Conservation (phyloP, 2,113 vertebrate species). For the Numenius arquata region DNA sequence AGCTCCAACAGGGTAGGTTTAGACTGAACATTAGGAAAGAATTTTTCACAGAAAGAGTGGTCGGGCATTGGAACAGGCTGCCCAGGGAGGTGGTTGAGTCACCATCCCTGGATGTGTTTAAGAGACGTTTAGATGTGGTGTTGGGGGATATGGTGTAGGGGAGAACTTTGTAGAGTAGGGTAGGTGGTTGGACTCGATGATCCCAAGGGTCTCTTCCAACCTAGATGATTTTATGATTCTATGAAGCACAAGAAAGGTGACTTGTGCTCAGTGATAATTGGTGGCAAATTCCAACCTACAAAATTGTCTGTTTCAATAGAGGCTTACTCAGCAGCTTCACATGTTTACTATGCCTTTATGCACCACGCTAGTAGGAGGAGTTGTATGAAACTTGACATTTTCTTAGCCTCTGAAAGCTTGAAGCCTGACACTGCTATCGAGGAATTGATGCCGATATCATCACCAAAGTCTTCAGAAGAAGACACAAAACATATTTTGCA, state of each 20-base stretch:
- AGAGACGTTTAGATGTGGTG: too few relatives aligned
- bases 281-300: background rate
- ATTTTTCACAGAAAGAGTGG: too few relatives aligned
- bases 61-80: too few relatives aligned
- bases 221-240: too few relatives aligned
- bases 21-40: too few relatives aligned
- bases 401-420: background rate
- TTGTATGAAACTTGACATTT: background rate
- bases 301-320: background rate
- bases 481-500: background rate
- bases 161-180: too few relatives aligned
- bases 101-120: too few relatives aligned
- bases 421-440: background rate
- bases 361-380: background rate
- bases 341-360: background rate
- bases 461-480: background rate
- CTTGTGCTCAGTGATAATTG: background rate
- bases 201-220: too few relatives aligned
- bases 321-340: background rate
- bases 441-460: background rate
- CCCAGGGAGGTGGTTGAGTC: too few relatives aligned
- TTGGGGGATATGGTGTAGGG: too few relatives aligned
- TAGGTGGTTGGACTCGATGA: too few relatives aligned
- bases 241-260: background rate
- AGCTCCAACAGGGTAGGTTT: too few relatives aligned